Evolutionary conservation across 2,888 invertebrate genomes (phyloP).

Genomic region (Andrena marginata): DNA sequence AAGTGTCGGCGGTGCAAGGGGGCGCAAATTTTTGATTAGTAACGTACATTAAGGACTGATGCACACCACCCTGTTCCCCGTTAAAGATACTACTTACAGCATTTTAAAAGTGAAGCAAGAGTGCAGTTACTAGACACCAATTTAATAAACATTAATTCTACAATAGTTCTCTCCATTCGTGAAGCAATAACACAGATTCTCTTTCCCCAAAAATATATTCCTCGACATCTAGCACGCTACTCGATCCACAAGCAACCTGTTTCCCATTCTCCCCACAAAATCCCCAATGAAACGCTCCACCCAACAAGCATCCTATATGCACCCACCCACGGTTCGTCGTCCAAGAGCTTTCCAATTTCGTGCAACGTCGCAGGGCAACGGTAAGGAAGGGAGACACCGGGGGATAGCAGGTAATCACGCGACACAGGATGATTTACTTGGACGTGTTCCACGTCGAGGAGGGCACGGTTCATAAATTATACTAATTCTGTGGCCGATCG

Average conservation of each 20-base stretch:
- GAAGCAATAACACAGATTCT: too few species aligned
- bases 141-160: too few species aligned
- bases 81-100: too few species aligned
- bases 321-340: conserved; percentile 8
- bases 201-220: too few species aligned
- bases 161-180: too few species aligned
- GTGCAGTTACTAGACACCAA: too few species aligned
- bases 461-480: conserved; percentile 47
- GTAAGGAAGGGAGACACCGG: conserved; percentile 13
- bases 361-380: conserved; percentile 16
- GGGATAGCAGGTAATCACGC: conserved; percentile 56
- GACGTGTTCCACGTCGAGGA: conserved; percentile 19
- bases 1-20: too few species aligned
- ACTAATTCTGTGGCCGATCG: conserved; percentile 37
- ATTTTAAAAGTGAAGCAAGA: too few species aligned
- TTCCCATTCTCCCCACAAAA: not conserved
- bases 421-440: conserved; percentile 49
- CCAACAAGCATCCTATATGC: not conserved
- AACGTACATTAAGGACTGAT: too few species aligned
- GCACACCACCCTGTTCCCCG: too few species aligned
- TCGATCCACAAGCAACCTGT: not conserved
- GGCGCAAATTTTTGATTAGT: too few species aligned
- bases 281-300: not conserved
- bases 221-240: too few species aligned
- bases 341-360: conserved; percentile 13